A percentile compares a stretch with the other conserved stretches of the same genome.
phyloP scores from a whole-genome alignment of 1,140 invertebrate species.

The Agrypnia vestita region DNA sequence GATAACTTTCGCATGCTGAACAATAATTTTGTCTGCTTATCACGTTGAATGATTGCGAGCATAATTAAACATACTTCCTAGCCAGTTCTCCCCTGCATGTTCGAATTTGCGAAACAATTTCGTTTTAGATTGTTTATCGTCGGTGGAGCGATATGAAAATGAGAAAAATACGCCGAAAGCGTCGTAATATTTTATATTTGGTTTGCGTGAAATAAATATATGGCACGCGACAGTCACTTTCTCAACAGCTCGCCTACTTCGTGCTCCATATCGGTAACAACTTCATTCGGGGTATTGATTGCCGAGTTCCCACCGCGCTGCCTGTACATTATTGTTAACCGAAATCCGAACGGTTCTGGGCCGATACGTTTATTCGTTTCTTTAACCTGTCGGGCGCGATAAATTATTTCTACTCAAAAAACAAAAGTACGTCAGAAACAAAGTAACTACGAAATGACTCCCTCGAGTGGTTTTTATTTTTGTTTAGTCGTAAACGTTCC shows the following conservation, averaged over 20 bases:
- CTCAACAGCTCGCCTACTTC: not conserved
- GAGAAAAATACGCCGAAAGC: constrained; percentile 30
- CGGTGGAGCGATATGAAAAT: constrained; percentile 33
- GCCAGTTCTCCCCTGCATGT: constrained; percentile 19
- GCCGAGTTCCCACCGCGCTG: not conserved
- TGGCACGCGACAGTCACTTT: constrained; percentile 37
- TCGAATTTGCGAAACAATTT: constrained; percentile 27
- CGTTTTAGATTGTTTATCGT: constrained; percentile 40
- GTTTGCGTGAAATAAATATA: constrained; percentile 39
- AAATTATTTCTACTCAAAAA: constrained; percentile 1
- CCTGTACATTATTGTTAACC: constrained; percentile 13
- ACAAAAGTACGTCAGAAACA: constrained; percentile 13
- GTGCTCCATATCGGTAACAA: constrained; percentile 38
- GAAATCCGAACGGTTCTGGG: constrained; percentile 19
- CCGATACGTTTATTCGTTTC: constrained; percentile 9
- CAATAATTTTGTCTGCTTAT: constrained; percentile 40
- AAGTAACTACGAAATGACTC: constrained; percentile 1
- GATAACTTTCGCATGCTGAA: constrained; percentile 39
- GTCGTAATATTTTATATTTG: constrained; percentile 42
- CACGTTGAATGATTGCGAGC: constrained; percentile 19
- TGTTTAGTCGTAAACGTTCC: constrained; percentile 17
- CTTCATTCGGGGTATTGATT: constrained; percentile 39
- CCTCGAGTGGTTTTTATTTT: constrained; percentile 10
- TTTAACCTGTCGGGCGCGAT: not conserved
- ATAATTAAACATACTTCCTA: constrained; percentile 26